Percentiles rank a stretch among this genome's conserved stretches.
phyloP scores from a whole-genome alignment of 2,888 invertebrate species.

The Rosalia funebris region DNA sequence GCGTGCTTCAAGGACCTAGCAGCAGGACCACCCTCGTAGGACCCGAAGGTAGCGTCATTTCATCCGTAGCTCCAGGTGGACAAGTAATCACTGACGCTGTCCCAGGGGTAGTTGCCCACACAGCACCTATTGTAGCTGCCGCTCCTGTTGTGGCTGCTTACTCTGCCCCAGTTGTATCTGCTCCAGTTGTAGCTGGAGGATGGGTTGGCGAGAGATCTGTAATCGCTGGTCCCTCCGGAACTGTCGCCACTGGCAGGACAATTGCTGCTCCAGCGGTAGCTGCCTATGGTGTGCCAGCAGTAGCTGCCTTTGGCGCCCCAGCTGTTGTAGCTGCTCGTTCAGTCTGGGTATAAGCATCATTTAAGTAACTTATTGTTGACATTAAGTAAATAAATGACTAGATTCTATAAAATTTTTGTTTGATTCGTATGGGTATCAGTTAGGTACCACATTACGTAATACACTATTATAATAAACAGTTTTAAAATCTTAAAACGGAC shows the following conservation, averaged over 20 bases:
- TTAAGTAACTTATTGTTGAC: too few relatives aligned
- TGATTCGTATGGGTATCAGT: too few relatives aligned
- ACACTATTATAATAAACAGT: too few relatives aligned
- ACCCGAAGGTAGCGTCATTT: conserved; percentile 52
- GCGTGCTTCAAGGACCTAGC: conserved; percentile 53
- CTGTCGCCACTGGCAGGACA: conserved; percentile 43
- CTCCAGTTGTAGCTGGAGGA: conserved; percentile 29
- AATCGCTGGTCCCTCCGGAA: conserved; percentile 50
- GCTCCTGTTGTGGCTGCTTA: conserved; percentile 31
- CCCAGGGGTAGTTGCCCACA: conserved; percentile 29
- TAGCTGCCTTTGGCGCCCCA: background rate
- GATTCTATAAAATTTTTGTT: too few relatives aligned
- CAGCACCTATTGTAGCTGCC: conserved; percentile 23
- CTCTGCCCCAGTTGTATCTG: conserved; percentile 30
- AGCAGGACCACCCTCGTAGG: conserved; percentile 50
- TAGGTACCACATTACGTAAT: too few relatives aligned
- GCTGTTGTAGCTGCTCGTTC: background rate
- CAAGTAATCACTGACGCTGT: conserved; percentile 47
- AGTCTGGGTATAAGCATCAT: background rate
- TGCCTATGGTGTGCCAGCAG: background rate
- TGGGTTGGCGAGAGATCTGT: conserved; percentile 42
- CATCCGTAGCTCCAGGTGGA: conserved; percentile 52
- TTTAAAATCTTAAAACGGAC: too few relatives aligned
- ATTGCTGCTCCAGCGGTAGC: conserved; percentile 42
- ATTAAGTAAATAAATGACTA: too few relatives aligned